phyloP scores from a whole-genome alignment of 2,888 invertebrate genomes.

The Amorpha juglandis region DNA sequence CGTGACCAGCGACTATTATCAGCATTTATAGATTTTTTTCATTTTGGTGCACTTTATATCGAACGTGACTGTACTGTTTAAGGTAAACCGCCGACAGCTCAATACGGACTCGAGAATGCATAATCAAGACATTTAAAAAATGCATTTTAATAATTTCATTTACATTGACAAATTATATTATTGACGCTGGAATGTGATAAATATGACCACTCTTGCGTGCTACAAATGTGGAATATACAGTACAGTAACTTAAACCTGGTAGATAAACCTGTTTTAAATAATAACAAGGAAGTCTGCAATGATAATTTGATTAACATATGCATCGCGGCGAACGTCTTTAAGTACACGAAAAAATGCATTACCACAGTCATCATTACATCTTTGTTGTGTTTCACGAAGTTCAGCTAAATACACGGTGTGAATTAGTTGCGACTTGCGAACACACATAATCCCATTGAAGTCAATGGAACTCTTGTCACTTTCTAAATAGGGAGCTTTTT shows the following conservation, averaged over 20 bases:
- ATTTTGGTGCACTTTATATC: slow-evolving; percentile 63
- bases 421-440: slow-evolving; percentile 69
- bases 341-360: slow-evolving; percentile 78
- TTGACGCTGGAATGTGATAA: neutral
- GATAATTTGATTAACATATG: slow-evolving; percentile 78
- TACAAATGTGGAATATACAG: neutral
- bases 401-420: slow-evolving; percentile 80
- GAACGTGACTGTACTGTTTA: slow-evolving; percentile 72
- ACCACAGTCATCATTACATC: slow-evolving; percentile 76
- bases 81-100: slow-evolving; percentile 64
- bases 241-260: slow-evolving; percentile 31
- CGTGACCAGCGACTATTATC: slow-evolving; percentile 79
- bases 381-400: slow-evolving; percentile 78
- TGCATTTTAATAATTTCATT: slow-evolving; percentile 48
- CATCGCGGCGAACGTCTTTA: slow-evolving; percentile 64
- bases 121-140: slow-evolving; percentile 59
- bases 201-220: neutral
- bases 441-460: slow-evolving; percentile 40
- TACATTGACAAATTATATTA: slow-evolving; percentile 35
- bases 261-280: slow-evolving; percentile 70
- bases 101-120: slow-evolving; percentile 65
- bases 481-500: slow-evolving; percentile 59
- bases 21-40: slow-evolving; percentile 72
- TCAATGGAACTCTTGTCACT: slow-evolving; percentile 45
- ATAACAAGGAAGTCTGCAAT: slow-evolving; percentile 72